Base-by-base conservation (phyloP, 2,113 vertebrate species). In the Cervus canadensis region DNA sequence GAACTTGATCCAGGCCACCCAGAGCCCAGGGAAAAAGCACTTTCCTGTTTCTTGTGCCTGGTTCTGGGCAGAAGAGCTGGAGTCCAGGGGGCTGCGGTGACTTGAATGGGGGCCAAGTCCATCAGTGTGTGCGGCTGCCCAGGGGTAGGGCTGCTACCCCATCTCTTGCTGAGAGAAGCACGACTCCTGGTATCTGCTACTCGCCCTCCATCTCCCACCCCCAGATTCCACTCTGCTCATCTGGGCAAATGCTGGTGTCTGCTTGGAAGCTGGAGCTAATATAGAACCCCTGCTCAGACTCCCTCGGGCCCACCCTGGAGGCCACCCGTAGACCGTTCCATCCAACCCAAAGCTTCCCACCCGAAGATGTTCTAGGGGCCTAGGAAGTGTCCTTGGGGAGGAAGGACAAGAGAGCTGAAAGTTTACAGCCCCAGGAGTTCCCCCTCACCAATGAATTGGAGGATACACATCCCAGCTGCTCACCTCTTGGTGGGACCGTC, bases 1-100 rank as follows among this genome's bases (percentile, higher is more conserved):
- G 98, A 98, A 98, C 98, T 98, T 98, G 98, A 98, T 98, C 96
- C 98, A 98, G 93, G 96, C 95, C 97, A 94, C 97, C 88, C 98
- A 88, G 95, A 97, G 93, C 97, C 98, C 97, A 91, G 92, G 98
- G 97, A 96, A 97, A 95, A 97, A 97, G 86, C 92, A 96, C 48
- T 59, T 84, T 12, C 50, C 62, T 89, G 67, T 97, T 64, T 83
- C 98, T 88, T 93, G 76, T 83, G 89, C 83, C 96, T 84, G 50
- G 78, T 48, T 98, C 56, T 96, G 90, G 67, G 52, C 26, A 19
- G 89, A 64, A 96, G 93, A 93, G 56, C 89, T 90, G 82, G 78
- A 84, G 94, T 95, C 92, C n/a, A 78, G 54, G 30, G 97, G 94
- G 36, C 56, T 6, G 74, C 13, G 30, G 96, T 86, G 97, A 59